These are phyloP conservation scores for Solenopsis invicta DNA, from an alignment of 1,140 invertebrate species.

Conservation along the genomic window DNA sequence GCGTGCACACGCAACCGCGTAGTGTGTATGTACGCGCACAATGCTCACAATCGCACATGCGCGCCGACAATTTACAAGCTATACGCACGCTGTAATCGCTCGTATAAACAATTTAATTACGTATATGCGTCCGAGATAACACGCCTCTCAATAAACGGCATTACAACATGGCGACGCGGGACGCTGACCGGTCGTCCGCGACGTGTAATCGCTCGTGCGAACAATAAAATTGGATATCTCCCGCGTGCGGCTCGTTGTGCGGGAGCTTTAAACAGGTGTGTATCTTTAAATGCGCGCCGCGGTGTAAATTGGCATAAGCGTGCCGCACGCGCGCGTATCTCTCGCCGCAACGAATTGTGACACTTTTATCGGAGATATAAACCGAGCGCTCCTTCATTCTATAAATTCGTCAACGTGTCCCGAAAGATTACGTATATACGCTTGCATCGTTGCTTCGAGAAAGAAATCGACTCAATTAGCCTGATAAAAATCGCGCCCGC, in stretches of 20 bases:
- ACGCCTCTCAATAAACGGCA: constrained; percentile 56
- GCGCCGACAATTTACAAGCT: constrained; percentile 61
- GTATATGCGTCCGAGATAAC: constrained; percentile 64
- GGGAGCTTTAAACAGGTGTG: constrained; percentile 26
- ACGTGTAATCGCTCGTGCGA: constrained; percentile 46
- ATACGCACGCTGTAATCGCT: constrained; percentile 62
- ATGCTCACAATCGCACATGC: constrained; percentile 55
- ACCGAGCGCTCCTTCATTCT: background rate
- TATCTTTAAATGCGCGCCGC: constrained; percentile 21
- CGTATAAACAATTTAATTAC: constrained; percentile 66
- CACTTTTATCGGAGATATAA: background rate
- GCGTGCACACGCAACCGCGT: background rate
- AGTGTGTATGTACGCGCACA: background rate
- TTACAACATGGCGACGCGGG: constrained; percentile 58
- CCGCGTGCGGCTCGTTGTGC: background rate
- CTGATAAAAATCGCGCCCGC: background rate
- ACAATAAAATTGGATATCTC: constrained; percentile 52
- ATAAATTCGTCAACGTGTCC: background rate
- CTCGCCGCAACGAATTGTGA: background rate
- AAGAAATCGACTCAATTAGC: background rate
- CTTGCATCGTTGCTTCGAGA: background rate
- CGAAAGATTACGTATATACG: background rate
- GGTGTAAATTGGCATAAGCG: constrained; percentile 34
- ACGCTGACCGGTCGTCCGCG: constrained; percentile 46
- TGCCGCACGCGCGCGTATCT: background rate